Evolutionary conservation across 35 echinoderm and acorn worm species (phyloP), one percentile per base, ranked within the genome.

Genomic region (Heliocidaris erythrogramma): DNA sequence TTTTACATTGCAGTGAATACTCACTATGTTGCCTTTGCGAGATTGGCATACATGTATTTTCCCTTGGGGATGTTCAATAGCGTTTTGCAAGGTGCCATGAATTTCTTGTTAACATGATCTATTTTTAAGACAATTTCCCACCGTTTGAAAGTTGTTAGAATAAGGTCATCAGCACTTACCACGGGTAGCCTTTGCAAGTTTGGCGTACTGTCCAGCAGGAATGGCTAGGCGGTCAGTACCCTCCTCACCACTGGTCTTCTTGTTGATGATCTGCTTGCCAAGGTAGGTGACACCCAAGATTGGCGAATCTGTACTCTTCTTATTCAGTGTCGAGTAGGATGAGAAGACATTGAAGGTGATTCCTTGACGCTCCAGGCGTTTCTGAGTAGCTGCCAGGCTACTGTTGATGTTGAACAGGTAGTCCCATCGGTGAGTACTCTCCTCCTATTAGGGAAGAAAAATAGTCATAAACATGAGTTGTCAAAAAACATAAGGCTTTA

Each of bases 281-380:
- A 96, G 85, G 49, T 93, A 97, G 93, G 94, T 91, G 92, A 99
- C 95, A 30, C 98, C 98, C 59, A 99, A 65, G 47, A 97, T 93
- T 59, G 96, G 94, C 21, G 94, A 94, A 13, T 94, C 94, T 86
- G 61, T 86, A 16, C 88, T 97, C 86, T 94, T 92, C 94, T 99
- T 97, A 29, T 95, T 88, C 14, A 97, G 90, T 16, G 65, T 94
- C 5, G 93, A 86, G 94, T 99, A 99, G 30, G 85, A 52, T 91
- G 98, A 99, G 95, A 99, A 96, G 85, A 97, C 95, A 35, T 96
- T 96, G 48, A 99, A 87, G 88, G 71, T 96, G 96, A 99, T 96
- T 42, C 90, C 88, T 48, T 96, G 96, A 27, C 95, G 71, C 2
- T 78, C 91, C 61, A 99, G 85, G 78, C 50, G 48, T 21, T 93